Base-by-base conservation (phyloP, 2,113 vertebrate species). In the Bostrychus sinensis region DNA sequence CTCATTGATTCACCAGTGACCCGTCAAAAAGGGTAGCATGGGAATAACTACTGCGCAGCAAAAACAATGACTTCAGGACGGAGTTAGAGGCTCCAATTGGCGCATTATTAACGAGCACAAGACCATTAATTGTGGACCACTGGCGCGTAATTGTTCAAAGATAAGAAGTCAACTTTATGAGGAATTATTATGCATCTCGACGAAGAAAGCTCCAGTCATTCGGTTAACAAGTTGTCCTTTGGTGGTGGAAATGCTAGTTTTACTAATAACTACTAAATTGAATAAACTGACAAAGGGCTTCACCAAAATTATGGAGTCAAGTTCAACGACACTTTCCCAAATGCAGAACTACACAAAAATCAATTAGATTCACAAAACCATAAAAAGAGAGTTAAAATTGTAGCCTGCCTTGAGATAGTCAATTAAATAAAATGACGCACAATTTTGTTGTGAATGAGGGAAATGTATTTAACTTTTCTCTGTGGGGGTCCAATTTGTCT, bases 11-110 rank as follows among this genome's bases (percentile, higher is more conserved):
- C 92, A 92, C 91, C 95, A 96, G 94, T 97, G 96, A 98, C 96
- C 95, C 95, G 95, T 95, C 94, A 95, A 95, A 98, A 95, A 95
- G 93, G 93, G 94, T 95, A 94, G 95, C 96, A 95, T 98, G 96
- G 96, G 96, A 98, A 98, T 92, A 93, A 93, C 67, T 79, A 86
- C 88, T 82, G 58, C 71, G 86, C 63, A 88, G 90, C 89, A 91
- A 93, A 92, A 91, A 92, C 91, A 88, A 90, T 91, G 71, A 91
- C 83, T 85, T 67, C 68, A 78, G 80, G 72, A 65, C 57, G 70
- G 70, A 87, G 71, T 84, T 85, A 72, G 62, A 58, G 41, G 78
- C 80, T 83, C 80, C 74, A 75, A 64, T 72, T 76, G 72, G 1
- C 66, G 62, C 48, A 72, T 84, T 80, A 78, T 78, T 58, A 55